Base-by-base conservation (phyloP, 2,797 vertebrate species). In the Triplophysa yarkandensis region DNA sequence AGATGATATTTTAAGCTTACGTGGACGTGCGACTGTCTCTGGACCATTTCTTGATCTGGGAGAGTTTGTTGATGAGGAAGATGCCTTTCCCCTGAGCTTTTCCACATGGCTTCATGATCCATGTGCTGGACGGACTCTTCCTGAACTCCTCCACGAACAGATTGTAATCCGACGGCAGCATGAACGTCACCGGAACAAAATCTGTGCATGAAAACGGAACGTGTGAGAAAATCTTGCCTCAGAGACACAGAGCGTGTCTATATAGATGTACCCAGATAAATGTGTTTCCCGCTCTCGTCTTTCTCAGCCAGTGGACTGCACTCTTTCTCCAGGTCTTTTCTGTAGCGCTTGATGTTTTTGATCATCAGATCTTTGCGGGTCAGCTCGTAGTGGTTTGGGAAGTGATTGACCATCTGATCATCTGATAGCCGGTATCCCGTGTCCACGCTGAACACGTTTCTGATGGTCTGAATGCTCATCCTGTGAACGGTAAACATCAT, bases 81-180 rank as follows among this genome's bases (percentile, higher is more conserved):
- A 99, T 99, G 85, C 98, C 98, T 87, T 97, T 98, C 19, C 97
- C 98, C 86, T 99, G 98, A 67, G 98, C 98, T 85, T 98, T 99
- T 52, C 98, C 98, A 6, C 97, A 99, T 0, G 98, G 98, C 83
- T 99, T 99, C 97, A 99, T 99, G 87, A 99, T 99, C 98, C 98
- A 99, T 0, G 98, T 99, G 91, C 95, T 99, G 78, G 94, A 98
- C 0, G 97, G 97, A 83, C 95, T 98, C 87, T 98, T 98, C 68
- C 98, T 87, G 87, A 95, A 99, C 89, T 99, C 97, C 86, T 99
- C 98, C 80, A 99, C 97, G 16, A 99, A 99, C 77, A 99, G 92
- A 80, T 98, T 99, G 62, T 99, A 99, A 87, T 99, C 96, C 0
- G 96, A 94, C 0, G 97, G 98, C 58, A 99, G 96, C 97, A 99